Conservation (phyloP, 2,888 invertebrate species). For the Uropetala carovei region DNA sequence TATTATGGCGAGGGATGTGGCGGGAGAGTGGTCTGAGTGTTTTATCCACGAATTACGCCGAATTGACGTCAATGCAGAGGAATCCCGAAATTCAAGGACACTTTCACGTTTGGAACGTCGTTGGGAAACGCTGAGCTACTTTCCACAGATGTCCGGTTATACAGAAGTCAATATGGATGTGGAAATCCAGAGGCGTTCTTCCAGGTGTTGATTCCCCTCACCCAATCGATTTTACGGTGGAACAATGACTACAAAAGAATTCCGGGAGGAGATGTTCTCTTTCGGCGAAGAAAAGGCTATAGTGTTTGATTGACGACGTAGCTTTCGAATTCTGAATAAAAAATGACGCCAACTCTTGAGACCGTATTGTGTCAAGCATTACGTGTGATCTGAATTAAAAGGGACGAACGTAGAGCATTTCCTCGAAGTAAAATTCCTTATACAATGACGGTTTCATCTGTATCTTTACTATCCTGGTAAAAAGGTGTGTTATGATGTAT, state of each 20-base stretch:
- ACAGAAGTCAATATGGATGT: not conserved
- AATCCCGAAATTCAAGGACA: conserved; percentile 11
- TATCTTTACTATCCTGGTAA: no score
- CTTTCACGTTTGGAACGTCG: conserved; percentile 26
- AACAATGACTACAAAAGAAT: not conserved
- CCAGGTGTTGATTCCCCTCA: not conserved
- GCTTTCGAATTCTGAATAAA: not conserved
- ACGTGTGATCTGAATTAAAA: not conserved
- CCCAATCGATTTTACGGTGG: not conserved
- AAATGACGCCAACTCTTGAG: not conserved
- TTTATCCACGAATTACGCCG: not conserved
- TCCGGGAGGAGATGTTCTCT: not conserved
- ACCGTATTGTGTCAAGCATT: not conserved
- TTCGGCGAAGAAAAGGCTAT: not conserved
- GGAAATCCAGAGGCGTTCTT: not conserved
- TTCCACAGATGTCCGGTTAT: not conserved
- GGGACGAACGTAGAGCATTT: not conserved
- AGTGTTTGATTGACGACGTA: not conserved
- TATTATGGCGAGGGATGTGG: not conserved
- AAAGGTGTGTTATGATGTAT: no score
- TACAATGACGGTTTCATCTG: no score
- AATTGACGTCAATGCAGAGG: not conserved
- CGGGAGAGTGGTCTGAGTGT: not conserved
- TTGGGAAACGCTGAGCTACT: not conserved
- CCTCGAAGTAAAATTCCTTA: not conserved